Base-by-base conservation (phyloP, 37 sponge, comb jelly and placozoan species). In the Geodia barretti region DNA sequence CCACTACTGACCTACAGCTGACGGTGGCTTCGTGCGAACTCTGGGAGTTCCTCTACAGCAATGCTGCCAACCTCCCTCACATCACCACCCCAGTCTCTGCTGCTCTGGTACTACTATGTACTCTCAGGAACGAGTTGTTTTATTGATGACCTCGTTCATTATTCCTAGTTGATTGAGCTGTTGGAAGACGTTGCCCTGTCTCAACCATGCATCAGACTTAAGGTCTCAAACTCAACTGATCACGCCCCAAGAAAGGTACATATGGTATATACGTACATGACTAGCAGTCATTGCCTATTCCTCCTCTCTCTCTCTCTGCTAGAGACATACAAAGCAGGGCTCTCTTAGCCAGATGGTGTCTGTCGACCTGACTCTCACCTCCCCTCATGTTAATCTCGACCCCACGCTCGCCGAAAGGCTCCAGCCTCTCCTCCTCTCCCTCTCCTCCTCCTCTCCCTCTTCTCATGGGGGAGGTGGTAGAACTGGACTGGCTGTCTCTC, bases 1-100 rank as follows among this genome's bases (percentile, higher is more conserved):
- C 60, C 28, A 39, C 25, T 24, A 26, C 35, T 63, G 77, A 82
- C 28, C n/a, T 75, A 38, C 70, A 88, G 20, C 23, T 88, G 41
- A 54, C 82, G 21, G 43, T 81, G 29, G 82, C 72, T 4, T 41
- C 70, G 4, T 54, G 63, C 11, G 82, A 88, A 61, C n/a, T 88
- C n/a, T 77, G 76, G 88, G 88, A 88, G 64, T 81, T 69, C 72
- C 54, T 88, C 64, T 81, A 88, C 41, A 70, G 68, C 38, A 88
- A 88, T 61, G 75, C 77, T 30, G 72, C 85, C 29, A 67, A 60
- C 39, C 40, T 81, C 20, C 47, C 71, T 38, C 40, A 54, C 64
- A 88, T 88, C 82, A 77, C 82, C 21, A 79, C 70, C 21, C 88
- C 88, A 17, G 88, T 81, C 33, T 81, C 88, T 32, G 47, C 81